Conservation (phyloP, 2,888 invertebrate genomes). For the Aphodius sticticus region DNA sequence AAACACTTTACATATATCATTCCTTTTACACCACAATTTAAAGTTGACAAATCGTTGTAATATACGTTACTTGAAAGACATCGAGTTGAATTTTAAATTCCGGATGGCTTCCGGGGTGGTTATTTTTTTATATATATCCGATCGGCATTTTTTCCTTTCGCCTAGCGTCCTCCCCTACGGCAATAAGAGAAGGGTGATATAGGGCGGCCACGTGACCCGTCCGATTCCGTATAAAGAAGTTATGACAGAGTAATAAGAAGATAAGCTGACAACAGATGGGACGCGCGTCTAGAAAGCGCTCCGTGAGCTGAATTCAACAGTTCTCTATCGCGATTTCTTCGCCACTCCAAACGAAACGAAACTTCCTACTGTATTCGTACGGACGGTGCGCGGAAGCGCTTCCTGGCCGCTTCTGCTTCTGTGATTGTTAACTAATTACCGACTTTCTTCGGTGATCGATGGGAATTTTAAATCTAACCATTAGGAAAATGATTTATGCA, state of each 20-base stretch:
- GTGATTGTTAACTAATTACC: neutral
- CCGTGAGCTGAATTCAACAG: slow-evolving; percentile 44
- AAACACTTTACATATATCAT: too few species aligned
- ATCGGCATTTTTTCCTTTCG: slow-evolving; percentile 5
- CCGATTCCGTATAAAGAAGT: slow-evolving; percentile 34
- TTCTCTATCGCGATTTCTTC: slow-evolving; percentile 22
- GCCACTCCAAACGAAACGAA: neutral
- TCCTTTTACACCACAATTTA: neutral
- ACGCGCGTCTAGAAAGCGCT: slow-evolving; percentile 46
- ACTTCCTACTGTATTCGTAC: neutral
- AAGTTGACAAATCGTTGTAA: neutral
- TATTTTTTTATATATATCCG: neutral
- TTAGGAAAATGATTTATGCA: too few species aligned
- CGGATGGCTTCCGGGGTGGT: neutral
- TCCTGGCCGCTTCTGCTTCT: neutral
- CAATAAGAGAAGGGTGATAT: slow-evolving; percentile 21
- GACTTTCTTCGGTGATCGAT: neutral
- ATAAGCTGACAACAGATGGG: slow-evolving; percentile 45
- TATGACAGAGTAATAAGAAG: slow-evolving; percentile 39
- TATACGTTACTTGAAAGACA: neutral
- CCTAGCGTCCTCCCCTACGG: neutral
- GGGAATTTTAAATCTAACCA: too few species aligned
- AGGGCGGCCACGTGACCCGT: slow-evolving; percentile 27
- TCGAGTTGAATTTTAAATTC: slow-evolving; percentile 21
- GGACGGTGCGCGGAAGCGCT: neutral